These are phyloP conservation scores for Nomada fucata DNA, from an alignment of 2,888 invertebrate species.

Conservation along the genomic window DNA sequence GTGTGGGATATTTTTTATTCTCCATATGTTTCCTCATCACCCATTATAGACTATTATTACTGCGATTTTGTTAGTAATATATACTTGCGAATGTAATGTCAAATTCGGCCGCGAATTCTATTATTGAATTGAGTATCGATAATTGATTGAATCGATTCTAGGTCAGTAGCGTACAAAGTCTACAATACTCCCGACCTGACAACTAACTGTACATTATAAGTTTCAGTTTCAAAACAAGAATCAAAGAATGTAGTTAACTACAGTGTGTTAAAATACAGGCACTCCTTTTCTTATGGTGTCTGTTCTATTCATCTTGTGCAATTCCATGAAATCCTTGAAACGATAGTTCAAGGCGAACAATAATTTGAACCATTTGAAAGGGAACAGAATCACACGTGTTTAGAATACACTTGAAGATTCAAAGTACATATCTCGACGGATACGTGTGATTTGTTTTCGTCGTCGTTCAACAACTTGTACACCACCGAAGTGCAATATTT, in stretches of 20 bases:
- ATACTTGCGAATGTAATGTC: background rate
- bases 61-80: background rate
- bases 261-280: background rate
- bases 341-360: background rate
- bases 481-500: background rate
- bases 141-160: conserved; percentile 21
- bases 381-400: background rate
- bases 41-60: background rate
- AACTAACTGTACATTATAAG: background rate
- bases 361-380: conserved; percentile 17
- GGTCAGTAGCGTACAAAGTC: background rate
- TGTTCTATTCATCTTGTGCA: background rate
- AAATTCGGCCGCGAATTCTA: background rate
- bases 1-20: background rate
- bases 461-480: background rate
- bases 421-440: background rate
- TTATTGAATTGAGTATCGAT: conserved; percentile 19
- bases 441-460: conserved; percentile 1
- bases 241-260: no score
- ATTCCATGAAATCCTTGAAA: background rate
- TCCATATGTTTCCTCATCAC: background rate
- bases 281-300: background rate
- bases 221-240: background rate
- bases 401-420: no score
- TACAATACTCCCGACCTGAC: no score